phyloP scores from a whole-genome alignment of 2,113 vertebrate species.

The Marcusenius ussheri region DNA sequence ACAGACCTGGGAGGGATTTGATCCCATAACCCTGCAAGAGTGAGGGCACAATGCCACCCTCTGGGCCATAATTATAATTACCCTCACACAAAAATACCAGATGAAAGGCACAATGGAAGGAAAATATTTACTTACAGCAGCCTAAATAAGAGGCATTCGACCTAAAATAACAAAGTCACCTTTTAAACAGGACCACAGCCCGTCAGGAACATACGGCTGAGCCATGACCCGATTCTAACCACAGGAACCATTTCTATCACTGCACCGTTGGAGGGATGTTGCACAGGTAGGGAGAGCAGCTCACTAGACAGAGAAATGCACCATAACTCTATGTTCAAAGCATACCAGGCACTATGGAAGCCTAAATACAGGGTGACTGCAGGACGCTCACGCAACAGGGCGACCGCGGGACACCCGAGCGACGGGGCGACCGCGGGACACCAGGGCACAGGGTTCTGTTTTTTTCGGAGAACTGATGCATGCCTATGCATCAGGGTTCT shows the following conservation, averaged over 20 bases:
- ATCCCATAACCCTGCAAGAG: not conserved
- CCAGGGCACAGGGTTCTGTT: too few species aligned
- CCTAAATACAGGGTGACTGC: not conserved
- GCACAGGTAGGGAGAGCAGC: not conserved
- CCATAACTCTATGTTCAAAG: not conserved
- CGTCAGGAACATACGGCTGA: not conserved
- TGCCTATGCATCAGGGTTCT: too few species aligned
- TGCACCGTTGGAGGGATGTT: not conserved
- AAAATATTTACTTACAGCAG: not conserved
- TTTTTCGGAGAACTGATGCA: not conserved
- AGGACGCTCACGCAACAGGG: too few species aligned
- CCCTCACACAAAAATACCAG: not conserved
- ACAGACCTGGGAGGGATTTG: not conserved
- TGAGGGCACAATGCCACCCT: not conserved
- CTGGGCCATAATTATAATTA: not conserved
- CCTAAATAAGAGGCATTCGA: not conserved
- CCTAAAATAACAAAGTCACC: not conserved
- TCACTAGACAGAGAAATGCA: not conserved
- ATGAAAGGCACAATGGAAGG: not conserved
- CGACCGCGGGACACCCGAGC: too few species aligned
- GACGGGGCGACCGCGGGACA: too few species aligned
- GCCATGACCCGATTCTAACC: not conserved
- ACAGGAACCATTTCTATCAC: not conserved
- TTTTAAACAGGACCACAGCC: not conserved
- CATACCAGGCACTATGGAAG: not conserved